phyloP scores from a whole-genome alignment of 2,888 invertebrate genomes.

The Patella pellucida region DNA sequence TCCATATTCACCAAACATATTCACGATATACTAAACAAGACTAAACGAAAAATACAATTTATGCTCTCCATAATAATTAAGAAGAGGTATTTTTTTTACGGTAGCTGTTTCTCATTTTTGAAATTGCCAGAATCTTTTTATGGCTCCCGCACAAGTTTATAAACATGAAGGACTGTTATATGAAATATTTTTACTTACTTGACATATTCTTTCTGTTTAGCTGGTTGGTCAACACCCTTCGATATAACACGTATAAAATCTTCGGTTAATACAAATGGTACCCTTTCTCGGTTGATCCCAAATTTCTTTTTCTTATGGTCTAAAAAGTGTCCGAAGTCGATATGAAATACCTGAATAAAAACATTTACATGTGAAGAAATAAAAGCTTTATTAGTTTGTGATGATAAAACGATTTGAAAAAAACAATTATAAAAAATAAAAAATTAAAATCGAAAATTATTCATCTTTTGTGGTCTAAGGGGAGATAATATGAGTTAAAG shows the following conservation, averaged over 20 bases:
- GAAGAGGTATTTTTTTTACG: too few species aligned
- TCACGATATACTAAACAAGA: too few species aligned
- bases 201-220: constrained; percentile 73
- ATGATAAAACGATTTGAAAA: background rate
- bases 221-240: constrained; percentile 74
- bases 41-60: too few species aligned
- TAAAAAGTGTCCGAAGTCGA: constrained; percentile 78
- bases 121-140: too few species aligned
- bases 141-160: too few species aligned
- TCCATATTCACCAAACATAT: too few species aligned
- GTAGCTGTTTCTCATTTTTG: too few species aligned
- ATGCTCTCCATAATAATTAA: too few species aligned
- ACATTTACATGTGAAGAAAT: background rate
- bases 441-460: background rate
- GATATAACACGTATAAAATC: constrained; percentile 76
- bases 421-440: background rate
- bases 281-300: constrained; percentile 77
- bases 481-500: too few species aligned
- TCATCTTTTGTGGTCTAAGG: too few species aligned
- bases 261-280: constrained; percentile 77
- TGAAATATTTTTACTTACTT: constrained; percentile 47
- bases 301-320: constrained; percentile 78
- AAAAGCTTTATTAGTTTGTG: background rate
- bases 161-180: too few species aligned
- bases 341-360: constrained; percentile 75